Evolutionary conservation across 2,797 vertebrate genomes (phyloP), one percentile per base, ranked within the genome.

Genomic region (Sphenopsis melanotis): DNA sequence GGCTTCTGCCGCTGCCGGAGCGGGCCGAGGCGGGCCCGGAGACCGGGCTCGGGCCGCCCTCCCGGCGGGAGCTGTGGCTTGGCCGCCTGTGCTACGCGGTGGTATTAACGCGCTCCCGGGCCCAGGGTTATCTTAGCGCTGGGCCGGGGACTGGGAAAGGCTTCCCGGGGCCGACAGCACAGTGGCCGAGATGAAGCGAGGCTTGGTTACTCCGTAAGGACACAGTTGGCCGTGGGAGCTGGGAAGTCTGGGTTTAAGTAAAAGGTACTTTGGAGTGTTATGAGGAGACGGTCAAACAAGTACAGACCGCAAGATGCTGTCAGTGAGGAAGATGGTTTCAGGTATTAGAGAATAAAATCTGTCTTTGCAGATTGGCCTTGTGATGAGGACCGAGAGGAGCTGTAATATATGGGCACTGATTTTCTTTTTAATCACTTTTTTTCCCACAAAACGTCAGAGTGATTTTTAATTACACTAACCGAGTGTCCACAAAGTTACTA

Each of bases 211-310:
- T 13, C 47, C 5, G 23, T 5, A 39, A 1, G 6, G 30, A 19
- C 46, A 22, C 39, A n/a, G 2, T 6, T 11, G 63, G 59, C 3
- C 4, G 14, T 14, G 47, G 36, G 41, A 75, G 22, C 70, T 24
- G 63, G 32, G 59, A 12, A 16, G 26, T 8, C 36, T 24, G 60
- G 7, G 6, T 32, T 49, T 12, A 4, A 32, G 24, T 2, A 23
- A 36, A 57, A 26, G 37, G 5, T 37, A 1, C 56, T 46, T 16
- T 10, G 19, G 4, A 9, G 2, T 5, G 1, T 11, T 7, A 0
- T 2, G 4, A 69, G 36, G 42, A 57, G 46, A 1, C 24, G 1
- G 23, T 9, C 16, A 30, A 24, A 57, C 26, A 9, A 4, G 16
- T 32, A 4, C 2, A 12, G 37, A 2, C 11, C 1, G 23, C 2